Base-by-base conservation (phyloP, 2,113 vertebrate species). In the Centropristis striata region DNA sequence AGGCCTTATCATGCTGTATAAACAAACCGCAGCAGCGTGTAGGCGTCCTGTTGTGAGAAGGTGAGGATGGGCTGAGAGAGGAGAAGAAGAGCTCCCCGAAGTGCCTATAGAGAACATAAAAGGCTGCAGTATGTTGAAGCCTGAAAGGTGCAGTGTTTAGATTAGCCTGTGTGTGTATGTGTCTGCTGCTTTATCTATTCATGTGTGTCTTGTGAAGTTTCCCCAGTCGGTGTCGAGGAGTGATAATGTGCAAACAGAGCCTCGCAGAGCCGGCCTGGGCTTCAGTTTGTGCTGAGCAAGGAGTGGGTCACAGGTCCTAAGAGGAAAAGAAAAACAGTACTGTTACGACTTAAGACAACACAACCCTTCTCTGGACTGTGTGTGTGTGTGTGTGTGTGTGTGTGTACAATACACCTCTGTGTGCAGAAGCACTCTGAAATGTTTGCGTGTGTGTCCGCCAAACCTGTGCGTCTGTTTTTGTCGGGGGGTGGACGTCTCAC, bases 271-370 rank as follows among this genome's bases (percentile, higher is more conserved):
- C 44, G 0, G 11, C 28, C 37, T 0, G 11, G 73, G 65, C 76
- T 85, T 25, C 60, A 78, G 63, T 81, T 83, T 81, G 71, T 81
- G 86, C 81, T 81, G 79, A 90, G 86, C 77, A 77, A 80, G 82
- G 57, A 86, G 54, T 42, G 61, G 81, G 81, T 78, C 78, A 60
- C 78, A 74, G 81, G 75, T 88, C 83, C 79, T 84, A 78, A 1
- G 63, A 82, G 78, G 78, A 91, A 89, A 93, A 93, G 90, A 91
- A 91, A 93, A 93, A 90, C 86, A 88, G 61, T 1, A 8, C 83
- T 70, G 84, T 70, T 90, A 77, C 90, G 78, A 84, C 85, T 80
- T 80, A 86, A 90, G 80, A 90, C 90, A 95, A 91, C 93, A 92
- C 80, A 74, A 78, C 63, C 91, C 84, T 73, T 81, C 82, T 90